phyloP scores from a whole-genome alignment of 2,888 invertebrate species.

The Leptogaster cylindrica region DNA sequence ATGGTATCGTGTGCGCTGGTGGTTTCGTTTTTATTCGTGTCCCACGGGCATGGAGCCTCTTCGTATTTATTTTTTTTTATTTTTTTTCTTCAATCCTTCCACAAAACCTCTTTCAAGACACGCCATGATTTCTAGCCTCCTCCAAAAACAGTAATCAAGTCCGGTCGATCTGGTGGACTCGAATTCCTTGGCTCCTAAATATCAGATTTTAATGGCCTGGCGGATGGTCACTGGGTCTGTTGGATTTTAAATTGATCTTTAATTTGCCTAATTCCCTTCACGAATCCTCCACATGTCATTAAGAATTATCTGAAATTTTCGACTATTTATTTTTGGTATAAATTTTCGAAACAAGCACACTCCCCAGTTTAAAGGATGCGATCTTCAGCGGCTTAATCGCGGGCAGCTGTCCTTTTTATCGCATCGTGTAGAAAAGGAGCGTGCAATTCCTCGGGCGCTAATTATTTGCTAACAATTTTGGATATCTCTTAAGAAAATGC shows the following conservation, averaged over 20 bases:
- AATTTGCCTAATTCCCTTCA: slow-evolving; percentile 35
- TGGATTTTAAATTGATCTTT: slow-evolving; percentile 25
- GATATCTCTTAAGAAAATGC: no score
- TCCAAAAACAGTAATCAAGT: slow-evolving; percentile 3
- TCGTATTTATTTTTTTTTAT: slow-evolving; percentile 8
- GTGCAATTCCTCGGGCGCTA: slow-evolving; percentile 1
- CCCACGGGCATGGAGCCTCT: slow-evolving; percentile 27
- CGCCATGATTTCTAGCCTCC: slow-evolving; percentile 27
- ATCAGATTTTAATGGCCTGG: slow-evolving; percentile 16
- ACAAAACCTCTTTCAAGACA: slow-evolving; percentile 24
- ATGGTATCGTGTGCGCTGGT: slow-evolving; percentile 4
- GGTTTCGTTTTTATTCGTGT: slow-evolving; percentile 8
- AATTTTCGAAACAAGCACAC: no score
- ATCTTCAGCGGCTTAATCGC: neutral
- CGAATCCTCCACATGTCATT: slow-evolving; percentile 30
- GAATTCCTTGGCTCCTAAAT: neutral
- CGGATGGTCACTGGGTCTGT: slow-evolving; percentile 8
- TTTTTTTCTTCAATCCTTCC: slow-evolving; percentile 2
- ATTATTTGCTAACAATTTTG: slow-evolving; percentile 21
- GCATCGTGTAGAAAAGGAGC: neutral
- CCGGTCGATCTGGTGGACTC: neutral
- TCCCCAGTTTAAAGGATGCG: no score
- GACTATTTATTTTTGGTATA: slow-evolving; percentile 32
- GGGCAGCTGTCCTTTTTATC: slow-evolving; percentile 7
- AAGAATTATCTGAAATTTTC: slow-evolving; percentile 25